These are phyloP conservation scores for Brachyptera putata DNA, from an alignment of 2,888 invertebrate species.

Conservation along the genomic window DNA sequence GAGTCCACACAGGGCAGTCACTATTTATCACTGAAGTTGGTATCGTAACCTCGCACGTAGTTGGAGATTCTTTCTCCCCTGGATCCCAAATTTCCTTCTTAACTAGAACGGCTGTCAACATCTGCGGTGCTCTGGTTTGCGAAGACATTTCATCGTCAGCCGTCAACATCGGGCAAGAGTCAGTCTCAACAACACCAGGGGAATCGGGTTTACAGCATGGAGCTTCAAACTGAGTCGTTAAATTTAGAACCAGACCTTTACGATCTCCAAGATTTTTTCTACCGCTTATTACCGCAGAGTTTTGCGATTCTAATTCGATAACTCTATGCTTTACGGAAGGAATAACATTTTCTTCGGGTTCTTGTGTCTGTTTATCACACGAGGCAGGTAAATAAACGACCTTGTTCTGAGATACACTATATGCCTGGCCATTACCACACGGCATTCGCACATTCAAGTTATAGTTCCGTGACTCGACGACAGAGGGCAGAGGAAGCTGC, in stretches of 20 bases:
- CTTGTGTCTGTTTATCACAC: slow-evolving; percentile 16
- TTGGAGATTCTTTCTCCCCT: slow-evolving; percentile 47
- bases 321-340: slow-evolving; percentile 67
- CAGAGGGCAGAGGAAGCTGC: slow-evolving; percentile 23
- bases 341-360: slow-evolving; percentile 39
- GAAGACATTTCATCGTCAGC: slow-evolving; percentile 45
- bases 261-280: slow-evolving; percentile 37
- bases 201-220: slow-evolving; percentile 45
- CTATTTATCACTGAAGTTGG: slow-evolving; percentile 36
- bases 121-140: slow-evolving; percentile 39
- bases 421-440: slow-evolving; percentile 78
- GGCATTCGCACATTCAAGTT: slow-evolving; percentile 64
- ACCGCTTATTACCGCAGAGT: slow-evolving; percentile 2
- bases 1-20: slow-evolving; percentile 51
- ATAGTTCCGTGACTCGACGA: slow-evolving; percentile 37
- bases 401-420: slow-evolving; percentile 88
- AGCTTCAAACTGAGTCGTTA: slow-evolving; percentile 54
- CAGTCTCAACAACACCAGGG: slow-evolving; percentile 33
- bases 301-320: slow-evolving; percentile 61
- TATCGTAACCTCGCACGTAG: slow-evolving; percentile 32
- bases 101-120: slow-evolving; percentile 42
- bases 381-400: slow-evolving; percentile 71
- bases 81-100: slow-evolving; percentile 66
- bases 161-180: slow-evolving; percentile 22
- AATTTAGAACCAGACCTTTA: slow-evolving; percentile 51